Base-by-base conservation (phyloP, 1,140 invertebrate genomes). In the Lamellibrachia luymesi region DNA sequence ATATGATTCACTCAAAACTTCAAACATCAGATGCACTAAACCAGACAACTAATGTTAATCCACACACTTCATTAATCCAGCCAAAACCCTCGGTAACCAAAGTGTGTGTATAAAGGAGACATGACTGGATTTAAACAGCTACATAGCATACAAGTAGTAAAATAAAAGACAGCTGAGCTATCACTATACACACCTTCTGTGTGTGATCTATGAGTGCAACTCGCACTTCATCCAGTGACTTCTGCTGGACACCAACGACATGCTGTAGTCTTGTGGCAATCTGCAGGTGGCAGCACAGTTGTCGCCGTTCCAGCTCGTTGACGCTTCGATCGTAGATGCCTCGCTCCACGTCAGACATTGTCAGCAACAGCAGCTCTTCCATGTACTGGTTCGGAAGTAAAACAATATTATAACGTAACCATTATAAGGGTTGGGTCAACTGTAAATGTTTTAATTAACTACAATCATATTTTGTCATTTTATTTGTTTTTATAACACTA, bases 231-330 rank as follows among this genome's bases (percentile, higher is more conserved):
- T 92, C 92, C 49, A 92, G 92, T 22, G 92, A 51, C 52, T 92
- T 92, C 50, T 92, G 92, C 25, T 92, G 92, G 22, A 64, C n/a
- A 17, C 92, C 92, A 10, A 52, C 92, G 25, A 92, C 27, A 8
- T 92, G 92, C 25, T 92, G 49, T 38, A 92, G 27, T 92, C 92
- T 51, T 10, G 50, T 64, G 6, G 92, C 92, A 38, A 92, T 92
- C 92, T 92, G 92, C 27, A 92, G 92, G 52, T 92, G 92, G 92
- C 92, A 92, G 52, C 92, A 92, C 92, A 92, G 52, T 64, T 92
- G 92, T 38, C 92, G 92, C 52, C 51, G 49, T 92, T 92, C 92
- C 52, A 51, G 92, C 49, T 52, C 51, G 25, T 64, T 92, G 50
- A 38, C 52, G 50, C 49, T 52, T 2, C 92, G 50, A 10, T 92